Base-by-base conservation (phyloP, 2,797 vertebrate species). In the Streptopelia turtur region DNA sequence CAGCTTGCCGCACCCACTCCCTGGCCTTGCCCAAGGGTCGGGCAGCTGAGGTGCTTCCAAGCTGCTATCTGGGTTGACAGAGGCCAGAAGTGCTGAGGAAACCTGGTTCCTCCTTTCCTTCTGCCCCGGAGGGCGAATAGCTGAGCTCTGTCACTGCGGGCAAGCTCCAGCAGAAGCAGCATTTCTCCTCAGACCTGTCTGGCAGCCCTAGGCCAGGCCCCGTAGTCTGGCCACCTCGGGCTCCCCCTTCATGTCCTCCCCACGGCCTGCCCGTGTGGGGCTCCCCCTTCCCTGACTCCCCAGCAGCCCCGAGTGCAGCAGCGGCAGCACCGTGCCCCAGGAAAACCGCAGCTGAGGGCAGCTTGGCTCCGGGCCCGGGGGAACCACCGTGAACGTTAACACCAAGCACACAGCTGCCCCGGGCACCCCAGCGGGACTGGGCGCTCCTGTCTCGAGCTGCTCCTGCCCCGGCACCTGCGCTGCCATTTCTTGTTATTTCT, bases 21-120 rank as follows among this genome's bases (percentile, higher is more conserved):
- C 16, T 10, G 22, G 33, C 60, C 47, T 24, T 56, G 47, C 68
- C 30, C 31, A 8, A 10, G 33, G 8, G 16, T 23, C 59, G 43
- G 11, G 69, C 27, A 1, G 27, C 65, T 3, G 6, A 21, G 53
- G 5, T 5, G 27, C 13, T 53, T 50, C 28, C 18, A 22, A 4
- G 43, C 4, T 7, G 24, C 57, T 1, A 33, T 11, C 28, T 3
- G 0, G 15, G 1, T 11, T 9, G 47, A 7, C 1, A 1, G 43
- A 28, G 33, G 16, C 16, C 35, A 4, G 21, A 53, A 35, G 41
- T 1, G 1, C 77, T 30, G 6, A 52, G 50, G 25, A 57, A 61
- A 18, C 0, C 41, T 10, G 41, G 10, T 57, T 92, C 56, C 35
- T 49, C 35, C 87, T 66, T 22, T 9, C 57, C 10, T 22, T 20